phyloP scores from a whole-genome alignment of 2,113 vertebrate genomes.

The Prochilodus magdalenae region DNA sequence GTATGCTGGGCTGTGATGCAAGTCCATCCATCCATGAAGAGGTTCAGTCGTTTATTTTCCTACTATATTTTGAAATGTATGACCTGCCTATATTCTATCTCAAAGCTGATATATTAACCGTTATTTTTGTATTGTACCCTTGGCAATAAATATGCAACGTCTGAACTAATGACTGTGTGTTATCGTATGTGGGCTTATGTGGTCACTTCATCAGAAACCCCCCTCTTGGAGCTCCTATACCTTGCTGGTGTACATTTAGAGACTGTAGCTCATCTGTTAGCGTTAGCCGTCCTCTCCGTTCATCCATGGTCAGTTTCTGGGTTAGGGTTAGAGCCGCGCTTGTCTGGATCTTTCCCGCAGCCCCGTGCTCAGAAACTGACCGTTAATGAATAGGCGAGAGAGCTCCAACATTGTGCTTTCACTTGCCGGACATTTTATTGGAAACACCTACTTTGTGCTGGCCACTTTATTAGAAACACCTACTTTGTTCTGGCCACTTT shows the following conservation, averaged over 20 bases:
- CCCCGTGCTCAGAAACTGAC: no score
- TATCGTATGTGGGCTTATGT: neutral
- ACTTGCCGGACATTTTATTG: no score
- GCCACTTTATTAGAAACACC: no score
- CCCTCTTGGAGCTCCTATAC: neutral
- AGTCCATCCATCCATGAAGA: conserved; percentile 46
- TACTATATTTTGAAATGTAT: conserved; percentile 53
- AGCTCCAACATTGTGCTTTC: no score
- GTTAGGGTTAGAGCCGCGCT: neutral
- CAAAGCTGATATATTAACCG: conserved; percentile 57
- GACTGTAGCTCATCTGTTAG: no score
- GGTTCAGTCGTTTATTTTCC: conserved; percentile 61
- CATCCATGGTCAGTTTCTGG: no score
- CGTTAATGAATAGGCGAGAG: no score
- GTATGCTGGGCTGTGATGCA: conserved; percentile 6
- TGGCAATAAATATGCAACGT: conserved; percentile 68
- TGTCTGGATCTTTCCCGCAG: no score
- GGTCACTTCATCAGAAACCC: neutral
- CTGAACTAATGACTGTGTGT: neutral
- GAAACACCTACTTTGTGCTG: no score
- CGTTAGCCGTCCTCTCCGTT: neutral
- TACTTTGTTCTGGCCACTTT: no score
- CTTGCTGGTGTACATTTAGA: neutral
- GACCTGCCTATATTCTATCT: conserved; percentile 51
- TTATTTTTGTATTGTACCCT: conserved; percentile 63